These are phyloP conservation scores for Drosophila vallismaia DNA, from an alignment of 2,888 invertebrate genomes.

Conservation along the genomic window DNA sequence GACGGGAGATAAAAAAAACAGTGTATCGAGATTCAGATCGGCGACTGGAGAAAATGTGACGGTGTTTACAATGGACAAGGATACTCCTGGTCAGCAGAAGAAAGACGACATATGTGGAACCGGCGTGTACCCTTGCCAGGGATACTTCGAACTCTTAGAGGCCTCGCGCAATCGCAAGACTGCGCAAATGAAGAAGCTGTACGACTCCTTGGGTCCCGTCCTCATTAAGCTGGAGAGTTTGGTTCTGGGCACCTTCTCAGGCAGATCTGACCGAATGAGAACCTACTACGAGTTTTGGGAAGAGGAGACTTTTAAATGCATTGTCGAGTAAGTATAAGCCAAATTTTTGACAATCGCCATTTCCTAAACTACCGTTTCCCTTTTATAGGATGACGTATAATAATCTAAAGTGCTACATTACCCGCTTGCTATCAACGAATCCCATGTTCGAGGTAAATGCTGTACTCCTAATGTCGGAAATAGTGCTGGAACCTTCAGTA, in stretches of 20 bases:
- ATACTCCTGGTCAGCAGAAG: constrained; percentile 18
- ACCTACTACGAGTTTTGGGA: constrained; percentile 94
- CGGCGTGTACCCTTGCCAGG: constrained; percentile 72
- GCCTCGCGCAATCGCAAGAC: constrained; percentile 88
- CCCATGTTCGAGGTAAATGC: constrained; percentile 93
- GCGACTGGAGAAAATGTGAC: constrained; percentile 46
- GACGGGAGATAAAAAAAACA: background rate
- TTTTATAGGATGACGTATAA: constrained; percentile 86
- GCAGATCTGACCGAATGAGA: constrained; percentile 89
- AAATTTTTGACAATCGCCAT: background rate
- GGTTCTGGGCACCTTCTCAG: constrained; percentile 91
- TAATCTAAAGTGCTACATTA: constrained; percentile 89
- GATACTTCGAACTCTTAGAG: constrained; percentile 89
- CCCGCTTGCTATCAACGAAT: constrained; percentile 85
- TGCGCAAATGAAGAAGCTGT: constrained; percentile 88
- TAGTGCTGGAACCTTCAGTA: constrained; percentile 90
- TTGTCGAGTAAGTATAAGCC: constrained; percentile 85
- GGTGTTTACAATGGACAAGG: constrained; percentile 41
- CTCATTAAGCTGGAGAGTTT: constrained; percentile 94
- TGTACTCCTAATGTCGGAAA: constrained; percentile 89
- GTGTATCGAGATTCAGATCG: constrained; percentile 39
- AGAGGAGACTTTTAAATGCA: constrained; percentile 88
- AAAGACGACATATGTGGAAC: constrained; percentile 61
- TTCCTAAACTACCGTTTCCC: background rate
- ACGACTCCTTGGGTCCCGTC: constrained; percentile 91